Percentiles rank a stretch among this genome's conserved stretches.
Evolutionary conservation across 2,888 invertebrate genomes (phyloP).

Genomic region (Ichneumon xanthorius): DNA sequence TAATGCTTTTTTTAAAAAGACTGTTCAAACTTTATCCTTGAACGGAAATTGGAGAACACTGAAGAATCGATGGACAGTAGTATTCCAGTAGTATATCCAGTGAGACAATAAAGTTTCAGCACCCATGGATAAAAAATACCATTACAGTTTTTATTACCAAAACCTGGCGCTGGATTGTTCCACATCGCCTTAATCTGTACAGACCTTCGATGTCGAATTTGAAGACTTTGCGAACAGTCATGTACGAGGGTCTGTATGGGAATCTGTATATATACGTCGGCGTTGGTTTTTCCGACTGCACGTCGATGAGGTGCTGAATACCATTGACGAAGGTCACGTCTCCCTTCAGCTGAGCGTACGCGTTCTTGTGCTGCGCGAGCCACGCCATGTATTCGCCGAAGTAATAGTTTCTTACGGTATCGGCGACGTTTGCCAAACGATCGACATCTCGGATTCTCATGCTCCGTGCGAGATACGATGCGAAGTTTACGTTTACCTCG

Average conservation of each 20-base stretch:
- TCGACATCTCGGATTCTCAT: slow-evolving; percentile 78
- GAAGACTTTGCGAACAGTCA: slow-evolving; percentile 23
- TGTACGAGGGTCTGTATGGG: slow-evolving; percentile 81
- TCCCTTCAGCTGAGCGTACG: slow-evolving; percentile 85
- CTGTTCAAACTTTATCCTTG: too few species aligned
- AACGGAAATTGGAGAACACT: too few species aligned
- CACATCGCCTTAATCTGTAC: background rate
- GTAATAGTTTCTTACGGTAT: slow-evolving; percentile 85
- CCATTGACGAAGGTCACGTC: slow-evolving; percentile 86
- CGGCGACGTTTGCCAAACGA: slow-evolving; percentile 71
- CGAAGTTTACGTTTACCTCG: slow-evolving; percentile 78
- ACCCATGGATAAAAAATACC: too few species aligned
- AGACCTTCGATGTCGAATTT: slow-evolving; percentile 22
- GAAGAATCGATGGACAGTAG: too few species aligned
- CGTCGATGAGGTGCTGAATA: slow-evolving; percentile 82
- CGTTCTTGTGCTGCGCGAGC: slow-evolving; percentile 79
- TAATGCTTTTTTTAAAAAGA: too few species aligned
- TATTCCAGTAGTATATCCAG: too few species aligned
- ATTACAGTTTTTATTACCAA: too few species aligned
- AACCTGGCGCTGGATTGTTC: too few species aligned
- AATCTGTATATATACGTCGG: slow-evolving; percentile 87
- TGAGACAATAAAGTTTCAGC: too few species aligned
- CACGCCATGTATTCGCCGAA: slow-evolving; percentile 84
- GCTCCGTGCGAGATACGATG: slow-evolving; percentile 82
- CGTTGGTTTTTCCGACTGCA: slow-evolving; percentile 83